Conservation (phyloP, 2,797 vertebrate genomes). For the Alectoris magna region DNA sequence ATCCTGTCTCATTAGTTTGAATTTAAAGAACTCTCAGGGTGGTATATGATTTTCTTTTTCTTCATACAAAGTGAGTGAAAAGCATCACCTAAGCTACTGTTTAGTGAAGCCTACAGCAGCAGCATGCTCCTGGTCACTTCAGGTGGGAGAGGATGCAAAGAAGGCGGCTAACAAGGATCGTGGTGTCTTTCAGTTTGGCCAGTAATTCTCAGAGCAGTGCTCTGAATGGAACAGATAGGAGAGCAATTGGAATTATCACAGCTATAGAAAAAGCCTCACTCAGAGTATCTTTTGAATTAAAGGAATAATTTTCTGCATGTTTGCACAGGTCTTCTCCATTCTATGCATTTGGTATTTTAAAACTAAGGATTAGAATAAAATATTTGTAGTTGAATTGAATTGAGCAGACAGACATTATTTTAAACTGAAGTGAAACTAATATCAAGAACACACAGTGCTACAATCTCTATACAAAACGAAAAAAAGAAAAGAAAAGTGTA, state of each 20-base stretch:
- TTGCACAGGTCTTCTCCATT: neutral
- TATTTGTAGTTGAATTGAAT: neutral
- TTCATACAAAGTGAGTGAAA: neutral
- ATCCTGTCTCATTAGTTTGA: neutral
- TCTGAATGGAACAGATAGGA: neutral
- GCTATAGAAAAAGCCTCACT: neutral
- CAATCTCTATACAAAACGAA: neutral
- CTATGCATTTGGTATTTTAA: neutral
- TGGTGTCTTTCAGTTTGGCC: accelerated
- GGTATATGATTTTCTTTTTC: neutral
- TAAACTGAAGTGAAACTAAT: neutral
- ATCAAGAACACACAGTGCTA: neutral
- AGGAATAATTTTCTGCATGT: neutral
- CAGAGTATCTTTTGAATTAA: neutral
- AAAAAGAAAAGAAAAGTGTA: neutral
- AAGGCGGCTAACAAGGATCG: neutral
- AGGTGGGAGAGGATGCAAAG: neutral
- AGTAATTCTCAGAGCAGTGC: neutral
- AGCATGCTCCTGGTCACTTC: neutral
- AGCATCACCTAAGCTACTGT: neutral
- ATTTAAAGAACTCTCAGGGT: neutral
- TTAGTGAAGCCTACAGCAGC: neutral
- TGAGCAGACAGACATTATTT: neutral
- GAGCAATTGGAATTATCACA: neutral
- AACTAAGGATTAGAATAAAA: neutral